Evolutionary conservation across 2,797 vertebrate genomes (phyloP).

Genomic region (Pseudochromis fuscus): DNA sequence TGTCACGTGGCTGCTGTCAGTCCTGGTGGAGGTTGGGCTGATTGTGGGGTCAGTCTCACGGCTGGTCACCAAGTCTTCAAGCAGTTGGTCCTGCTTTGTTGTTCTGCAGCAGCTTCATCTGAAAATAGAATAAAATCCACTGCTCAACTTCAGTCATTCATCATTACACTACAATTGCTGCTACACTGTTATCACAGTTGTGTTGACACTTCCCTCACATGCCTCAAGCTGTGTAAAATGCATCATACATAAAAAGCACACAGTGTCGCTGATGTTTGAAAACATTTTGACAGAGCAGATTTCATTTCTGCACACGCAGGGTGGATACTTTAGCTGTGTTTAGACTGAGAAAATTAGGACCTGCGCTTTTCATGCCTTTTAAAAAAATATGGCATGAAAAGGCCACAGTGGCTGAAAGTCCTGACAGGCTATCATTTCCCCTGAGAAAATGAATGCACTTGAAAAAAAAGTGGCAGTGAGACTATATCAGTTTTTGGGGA

Average conservation of each 20-base stretch:
- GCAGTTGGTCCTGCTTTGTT: neutral
- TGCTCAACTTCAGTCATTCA: constrained; percentile 7
- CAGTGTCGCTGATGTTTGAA: constrained; percentile 11
- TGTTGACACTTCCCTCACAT: constrained; percentile 14
- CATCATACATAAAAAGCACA: constrained; percentile 35
- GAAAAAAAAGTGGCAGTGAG: constrained; percentile 63
- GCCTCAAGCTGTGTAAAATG: constrained; percentile 17
- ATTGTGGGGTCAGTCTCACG: constrained; percentile 23
- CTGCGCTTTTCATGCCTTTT: constrained; percentile 35
- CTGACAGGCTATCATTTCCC: constrained; percentile 75
- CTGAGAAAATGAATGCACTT: constrained; percentile 72
- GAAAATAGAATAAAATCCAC: constrained; percentile 17
- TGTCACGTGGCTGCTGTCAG: constrained; percentile 4
- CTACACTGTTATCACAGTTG: neutral
- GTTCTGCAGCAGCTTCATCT: constrained; percentile 20
- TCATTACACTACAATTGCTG: neutral
- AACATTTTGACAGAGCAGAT: constrained; percentile 43
- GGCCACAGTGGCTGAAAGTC: constrained; percentile 52
- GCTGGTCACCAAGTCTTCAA: neutral
- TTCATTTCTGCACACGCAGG: constrained; percentile 40
- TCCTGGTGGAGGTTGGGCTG: constrained; percentile 19
- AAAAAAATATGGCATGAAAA: no score
- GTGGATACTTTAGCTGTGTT: constrained; percentile 52
- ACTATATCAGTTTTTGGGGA: constrained; percentile 54
- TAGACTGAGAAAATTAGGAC: constrained; percentile 57